Evolutionary conservation across 1,140 invertebrate genomes (phyloP).

Genomic region (Lepidurus packardi): DNA sequence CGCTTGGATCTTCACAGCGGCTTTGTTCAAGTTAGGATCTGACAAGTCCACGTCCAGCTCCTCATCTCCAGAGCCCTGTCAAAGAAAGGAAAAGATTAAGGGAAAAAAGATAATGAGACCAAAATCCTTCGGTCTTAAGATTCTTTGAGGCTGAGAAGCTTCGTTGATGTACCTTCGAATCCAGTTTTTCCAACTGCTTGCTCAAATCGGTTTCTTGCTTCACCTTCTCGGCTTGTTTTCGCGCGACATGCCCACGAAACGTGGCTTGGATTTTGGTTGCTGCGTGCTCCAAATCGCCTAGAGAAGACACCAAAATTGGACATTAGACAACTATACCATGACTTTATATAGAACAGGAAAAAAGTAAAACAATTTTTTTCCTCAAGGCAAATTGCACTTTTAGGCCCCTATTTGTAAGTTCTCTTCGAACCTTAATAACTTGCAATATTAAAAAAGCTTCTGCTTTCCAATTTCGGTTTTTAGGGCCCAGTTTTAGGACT

Average conservation of each 20-base stretch:
- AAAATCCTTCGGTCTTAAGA: not conserved
- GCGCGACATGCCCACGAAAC: conserved; percentile 56
- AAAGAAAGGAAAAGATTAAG: not conserved
- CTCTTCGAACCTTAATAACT: not conserved
- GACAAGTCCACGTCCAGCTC: conserved; percentile 68
- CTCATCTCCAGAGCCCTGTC: conserved; percentile 50
- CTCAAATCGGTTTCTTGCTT: conserved; percentile 46
- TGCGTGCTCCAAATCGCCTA: conserved; percentile 52
- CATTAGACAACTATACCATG: not conserved
- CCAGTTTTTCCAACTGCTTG: conserved; percentile 48
- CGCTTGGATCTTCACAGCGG: conserved; percentile 86
- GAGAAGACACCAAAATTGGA: not conserved
- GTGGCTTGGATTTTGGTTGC: conserved; percentile 62
- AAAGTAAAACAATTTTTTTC: no score
- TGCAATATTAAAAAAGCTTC: not conserved
- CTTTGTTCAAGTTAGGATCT: conserved; percentile 79
- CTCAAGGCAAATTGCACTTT: not conserved
- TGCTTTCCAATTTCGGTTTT: not conserved
- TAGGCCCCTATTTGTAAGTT: not conserved
- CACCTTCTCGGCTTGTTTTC: conserved; percentile 55
- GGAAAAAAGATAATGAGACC: not conserved
- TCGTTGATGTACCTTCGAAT: conserved; percentile 59
- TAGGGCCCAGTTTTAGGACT: not conserved
- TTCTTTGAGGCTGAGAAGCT: conserved; percentile 16
- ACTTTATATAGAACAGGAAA: not conserved